Conservation (phyloP, 2,797 vertebrate species). For the Enoplosus armatus region DNA sequence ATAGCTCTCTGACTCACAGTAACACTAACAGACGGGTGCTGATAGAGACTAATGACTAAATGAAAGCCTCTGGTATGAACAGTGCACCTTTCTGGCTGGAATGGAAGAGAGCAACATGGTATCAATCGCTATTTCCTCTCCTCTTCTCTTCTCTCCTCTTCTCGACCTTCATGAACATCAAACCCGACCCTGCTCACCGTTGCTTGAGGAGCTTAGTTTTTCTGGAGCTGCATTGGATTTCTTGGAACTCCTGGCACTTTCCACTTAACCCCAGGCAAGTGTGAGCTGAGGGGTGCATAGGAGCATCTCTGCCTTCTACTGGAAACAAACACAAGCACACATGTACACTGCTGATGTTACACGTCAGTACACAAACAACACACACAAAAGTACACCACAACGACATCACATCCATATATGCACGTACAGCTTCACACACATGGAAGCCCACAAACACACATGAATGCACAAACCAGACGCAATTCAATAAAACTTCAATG, state of each 20-base stretch:
- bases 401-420: slow-evolving; percentile 11
- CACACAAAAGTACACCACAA: not conserved
- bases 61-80: slow-evolving; percentile 73
- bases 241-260: slow-evolving; percentile 35
- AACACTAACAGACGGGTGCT: slow-evolving; percentile 75
- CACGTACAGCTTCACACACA: slow-evolving; percentile 8
- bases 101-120: slow-evolving; percentile 53
- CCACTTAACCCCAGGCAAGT: slow-evolving; percentile 46
- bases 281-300: slow-evolving; percentile 34
- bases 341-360: slow-evolving; percentile 14
- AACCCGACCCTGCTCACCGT: slow-evolving; percentile 22
- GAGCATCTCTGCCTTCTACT: slow-evolving; percentile 20
- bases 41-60: slow-evolving; percentile 82
- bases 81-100: slow-evolving; percentile 59
- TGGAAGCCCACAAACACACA: slow-evolving; percentile 20
- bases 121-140: slow-evolving; percentile 32
- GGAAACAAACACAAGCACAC: not conserved
- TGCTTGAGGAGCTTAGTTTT: slow-evolving; percentile 15
- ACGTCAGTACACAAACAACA: slow-evolving; percentile 11
- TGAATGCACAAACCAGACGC: slow-evolving; percentile 37
- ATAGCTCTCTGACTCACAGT: slow-evolving; percentile 72
- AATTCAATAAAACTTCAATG: not conserved
- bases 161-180: slow-evolving; percentile 27
- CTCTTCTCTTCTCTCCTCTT: not conserved
- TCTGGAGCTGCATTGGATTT: slow-evolving; percentile 14